Evolutionary conservation across 2,113 vertebrate species (phyloP).

Genomic region (Chamaea fasciata): DNA sequence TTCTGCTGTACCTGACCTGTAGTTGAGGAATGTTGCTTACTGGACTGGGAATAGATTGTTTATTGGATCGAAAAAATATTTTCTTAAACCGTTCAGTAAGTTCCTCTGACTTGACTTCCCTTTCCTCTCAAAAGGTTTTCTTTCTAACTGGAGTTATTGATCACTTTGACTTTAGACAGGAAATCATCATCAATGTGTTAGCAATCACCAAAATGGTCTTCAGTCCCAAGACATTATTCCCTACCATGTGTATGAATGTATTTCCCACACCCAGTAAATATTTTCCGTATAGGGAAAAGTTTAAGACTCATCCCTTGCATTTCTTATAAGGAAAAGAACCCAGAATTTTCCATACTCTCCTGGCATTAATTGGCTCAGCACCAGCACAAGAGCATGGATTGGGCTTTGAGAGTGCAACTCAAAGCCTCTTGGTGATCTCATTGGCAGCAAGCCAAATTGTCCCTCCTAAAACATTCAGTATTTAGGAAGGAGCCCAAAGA

Average conservation of each 20-base stretch:
- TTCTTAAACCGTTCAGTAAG: neutral
- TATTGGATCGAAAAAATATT: neutral
- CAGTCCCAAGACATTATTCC: neutral
- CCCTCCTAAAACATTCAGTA: too few species aligned
- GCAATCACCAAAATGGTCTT: neutral
- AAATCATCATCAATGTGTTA: slow-evolving; percentile 40
- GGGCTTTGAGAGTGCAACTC: too few species aligned
- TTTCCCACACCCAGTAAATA: too few species aligned
- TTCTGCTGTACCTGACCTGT: neutral
- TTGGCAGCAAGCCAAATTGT: too few species aligned
- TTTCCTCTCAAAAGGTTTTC: neutral
- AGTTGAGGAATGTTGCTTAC: neutral
- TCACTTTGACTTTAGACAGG: neutral
- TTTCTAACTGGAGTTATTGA: slow-evolving; percentile 28
- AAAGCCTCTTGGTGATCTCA: too few species aligned
- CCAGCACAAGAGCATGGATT: too few species aligned
- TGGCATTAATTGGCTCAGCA: too few species aligned
- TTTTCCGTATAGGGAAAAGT: too few species aligned
- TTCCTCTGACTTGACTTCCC: neutral
- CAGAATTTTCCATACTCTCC: too few species aligned
- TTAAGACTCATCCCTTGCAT: too few species aligned
- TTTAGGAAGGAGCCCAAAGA: too few species aligned
- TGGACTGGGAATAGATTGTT: neutral
- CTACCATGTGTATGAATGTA: neutral
- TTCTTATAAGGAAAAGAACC: too few species aligned